These are phyloP conservation scores for Puma concolor DNA, from an alignment of 2,113 vertebrate genomes.

Conservation along the genomic window DNA sequence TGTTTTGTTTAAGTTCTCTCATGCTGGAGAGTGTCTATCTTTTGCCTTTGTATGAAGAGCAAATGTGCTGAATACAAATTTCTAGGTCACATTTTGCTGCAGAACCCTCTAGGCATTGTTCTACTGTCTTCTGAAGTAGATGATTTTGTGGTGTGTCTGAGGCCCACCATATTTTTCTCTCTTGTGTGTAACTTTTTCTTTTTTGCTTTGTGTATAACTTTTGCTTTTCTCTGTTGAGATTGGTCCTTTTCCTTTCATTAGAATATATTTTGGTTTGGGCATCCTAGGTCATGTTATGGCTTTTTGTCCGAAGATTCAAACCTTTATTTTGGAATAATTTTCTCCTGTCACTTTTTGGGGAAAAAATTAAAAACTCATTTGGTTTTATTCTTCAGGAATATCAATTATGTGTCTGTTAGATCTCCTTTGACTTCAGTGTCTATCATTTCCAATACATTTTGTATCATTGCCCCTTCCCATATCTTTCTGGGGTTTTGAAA, in stretches of 20 bases:
- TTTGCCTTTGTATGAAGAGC: not conserved
- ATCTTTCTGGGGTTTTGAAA: not conserved
- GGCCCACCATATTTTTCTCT: not conserved
- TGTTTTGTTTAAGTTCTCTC: not conserved
- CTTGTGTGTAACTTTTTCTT: not conserved
- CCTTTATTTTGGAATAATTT: slow-evolving; percentile 4
- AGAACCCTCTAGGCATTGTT: not conserved
- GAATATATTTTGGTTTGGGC: not conserved
- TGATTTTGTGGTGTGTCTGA: not conserved
- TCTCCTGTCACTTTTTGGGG: not conserved
- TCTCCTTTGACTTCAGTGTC: not conserved
- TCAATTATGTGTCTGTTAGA: not conserved
- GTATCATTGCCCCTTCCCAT: not conserved
- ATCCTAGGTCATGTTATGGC: not conserved
- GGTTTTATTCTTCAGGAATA: not conserved
- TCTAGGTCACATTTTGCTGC: not conserved
- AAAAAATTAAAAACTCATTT: not conserved
- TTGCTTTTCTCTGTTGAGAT: not conserved
- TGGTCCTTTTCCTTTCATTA: not conserved
- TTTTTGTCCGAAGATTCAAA: not conserved
- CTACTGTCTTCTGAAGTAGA: not conserved
- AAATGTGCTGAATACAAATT: not conserved
- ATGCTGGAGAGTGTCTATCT: not conserved
- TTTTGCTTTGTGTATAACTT: not conserved
- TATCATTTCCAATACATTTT: not conserved